Evolutionary conservation across 2,797 vertebrate species (phyloP).

Genomic region (Trematomus bernacchii): DNA sequence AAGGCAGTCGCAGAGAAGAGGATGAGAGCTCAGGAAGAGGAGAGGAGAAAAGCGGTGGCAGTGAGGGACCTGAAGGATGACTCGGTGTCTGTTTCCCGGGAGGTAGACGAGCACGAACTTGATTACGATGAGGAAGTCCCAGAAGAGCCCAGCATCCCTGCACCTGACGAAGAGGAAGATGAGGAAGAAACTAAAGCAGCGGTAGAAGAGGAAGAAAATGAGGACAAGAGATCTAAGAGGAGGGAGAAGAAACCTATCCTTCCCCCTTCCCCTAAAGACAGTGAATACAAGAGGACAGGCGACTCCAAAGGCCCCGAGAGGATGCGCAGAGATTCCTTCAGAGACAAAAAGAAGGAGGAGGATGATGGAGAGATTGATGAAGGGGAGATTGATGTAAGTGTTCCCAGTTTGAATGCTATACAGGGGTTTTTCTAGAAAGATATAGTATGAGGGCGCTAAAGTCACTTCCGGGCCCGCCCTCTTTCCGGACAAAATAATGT

Average conservation of each 20-base stretch:
- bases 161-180: slow-evolving; percentile 86
- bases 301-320: slow-evolving; percentile 79
- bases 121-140: slow-evolving; percentile 99
- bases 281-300: slow-evolving; percentile 70
- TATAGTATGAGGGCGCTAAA: too few relatives aligned
- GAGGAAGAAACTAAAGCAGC: slow-evolving; percentile 88
- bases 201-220: slow-evolving; percentile 75
- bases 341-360: slow-evolving; percentile 95
- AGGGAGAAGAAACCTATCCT: slow-evolving; percentile 82
- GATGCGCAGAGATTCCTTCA: slow-evolving; percentile 85
- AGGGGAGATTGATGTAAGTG: slow-evolving; percentile 98
- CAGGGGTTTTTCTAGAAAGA: too few relatives aligned
- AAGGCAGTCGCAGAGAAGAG: slow-evolving; percentile 85
- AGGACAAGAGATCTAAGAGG: slow-evolving; percentile 73
- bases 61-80: slow-evolving; percentile 91
- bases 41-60: slow-evolving; percentile 74
- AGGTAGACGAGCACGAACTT: slow-evolving; percentile 96
- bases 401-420: not conserved
- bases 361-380: slow-evolving; percentile 98
- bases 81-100: slow-evolving; percentile 92
- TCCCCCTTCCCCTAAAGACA: slow-evolving; percentile 77
- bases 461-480: too few relatives aligned
- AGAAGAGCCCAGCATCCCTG: slow-evolving; percentile 87
- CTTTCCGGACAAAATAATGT: too few relatives aligned
- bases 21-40: slow-evolving; percentile 51